These are phyloP conservation scores for Spermophilus dauricus DNA, from an alignment of 2,113 vertebrate species.

Conservation along the genomic window DNA sequence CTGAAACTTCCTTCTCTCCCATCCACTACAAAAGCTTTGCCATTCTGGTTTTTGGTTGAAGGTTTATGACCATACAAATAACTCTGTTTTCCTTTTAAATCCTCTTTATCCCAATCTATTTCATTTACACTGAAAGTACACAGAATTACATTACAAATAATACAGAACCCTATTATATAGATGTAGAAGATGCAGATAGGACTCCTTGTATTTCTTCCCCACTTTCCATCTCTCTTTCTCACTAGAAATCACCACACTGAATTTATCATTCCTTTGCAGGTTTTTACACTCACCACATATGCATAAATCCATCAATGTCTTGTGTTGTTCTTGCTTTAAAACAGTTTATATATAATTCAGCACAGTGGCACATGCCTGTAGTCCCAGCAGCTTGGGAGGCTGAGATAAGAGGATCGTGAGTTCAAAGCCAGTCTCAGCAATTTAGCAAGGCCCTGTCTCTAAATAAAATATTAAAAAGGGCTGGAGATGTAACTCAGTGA, in stretches of 20 bases:
- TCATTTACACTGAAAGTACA: neutral
- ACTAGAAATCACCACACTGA: neutral
- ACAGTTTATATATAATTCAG: too few species aligned
- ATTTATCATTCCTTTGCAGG: neutral
- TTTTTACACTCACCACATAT: neutral
- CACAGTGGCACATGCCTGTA: too few species aligned
- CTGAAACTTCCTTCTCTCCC: neutral
- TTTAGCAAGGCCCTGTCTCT: too few species aligned
- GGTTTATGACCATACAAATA: neutral
- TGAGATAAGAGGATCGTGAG: too few species aligned
- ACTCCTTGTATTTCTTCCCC: neutral
- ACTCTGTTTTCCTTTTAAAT: neutral
- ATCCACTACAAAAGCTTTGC: neutral
- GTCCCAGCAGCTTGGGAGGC: too few species aligned
- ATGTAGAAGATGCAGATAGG: neutral
- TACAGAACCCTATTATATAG: neutral
- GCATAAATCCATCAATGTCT: neutral
- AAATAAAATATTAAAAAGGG: too few species aligned
- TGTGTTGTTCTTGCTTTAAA: neutral
- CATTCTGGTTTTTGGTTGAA: neutral
- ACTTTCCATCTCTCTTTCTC: neutral
- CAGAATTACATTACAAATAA: neutral
- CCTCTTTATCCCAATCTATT: neutral
- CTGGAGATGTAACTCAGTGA: too few species aligned
- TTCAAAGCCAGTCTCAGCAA: too few species aligned